Conservation (phyloP, 2,113 vertebrate genomes). For the Bubalus kerabau region DNA sequence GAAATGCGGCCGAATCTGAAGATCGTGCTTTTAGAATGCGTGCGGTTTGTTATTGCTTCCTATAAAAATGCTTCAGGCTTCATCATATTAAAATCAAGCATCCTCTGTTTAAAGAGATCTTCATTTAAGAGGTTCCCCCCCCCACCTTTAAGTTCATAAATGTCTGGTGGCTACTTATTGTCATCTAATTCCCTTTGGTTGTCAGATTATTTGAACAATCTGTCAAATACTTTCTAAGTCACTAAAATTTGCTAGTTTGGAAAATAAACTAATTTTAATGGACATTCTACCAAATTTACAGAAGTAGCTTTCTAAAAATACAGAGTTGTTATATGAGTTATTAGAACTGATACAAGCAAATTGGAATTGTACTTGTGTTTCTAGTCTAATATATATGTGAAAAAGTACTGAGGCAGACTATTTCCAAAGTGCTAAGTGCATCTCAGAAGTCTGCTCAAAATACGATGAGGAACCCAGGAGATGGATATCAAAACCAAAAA, state of each 20-base stretch:
- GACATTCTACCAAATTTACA: neutral
- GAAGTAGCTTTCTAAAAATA: neutral
- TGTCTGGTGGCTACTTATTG: constrained; percentile 30
- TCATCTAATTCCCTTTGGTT: neutral
- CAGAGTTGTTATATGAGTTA: neutral
- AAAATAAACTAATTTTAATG: neutral
- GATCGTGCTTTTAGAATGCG: neutral
- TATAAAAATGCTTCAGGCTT: neutral
- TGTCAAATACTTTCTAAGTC: neutral
- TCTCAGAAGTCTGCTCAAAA: neutral
- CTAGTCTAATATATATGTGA: neutral
- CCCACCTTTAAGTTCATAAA: neutral
- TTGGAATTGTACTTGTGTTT: neutral
- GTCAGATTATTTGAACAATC: constrained; percentile 53
- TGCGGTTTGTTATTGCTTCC: neutral
- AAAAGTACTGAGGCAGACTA: neutral
- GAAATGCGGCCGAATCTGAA: neutral
- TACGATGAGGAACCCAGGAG: neutral
- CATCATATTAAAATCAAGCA: neutral
- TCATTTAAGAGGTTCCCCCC: neutral
- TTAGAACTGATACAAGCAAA: neutral
- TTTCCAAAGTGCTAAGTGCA: neutral
- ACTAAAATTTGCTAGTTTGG: neutral
- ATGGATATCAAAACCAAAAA: no score
- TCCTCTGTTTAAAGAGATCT: neutral